Percentiles rank a stretch among this genome's conserved stretches.
Evolutionary conservation across 2,888 invertebrate species (phyloP).

Genomic region (Tetropium fuscum): DNA sequence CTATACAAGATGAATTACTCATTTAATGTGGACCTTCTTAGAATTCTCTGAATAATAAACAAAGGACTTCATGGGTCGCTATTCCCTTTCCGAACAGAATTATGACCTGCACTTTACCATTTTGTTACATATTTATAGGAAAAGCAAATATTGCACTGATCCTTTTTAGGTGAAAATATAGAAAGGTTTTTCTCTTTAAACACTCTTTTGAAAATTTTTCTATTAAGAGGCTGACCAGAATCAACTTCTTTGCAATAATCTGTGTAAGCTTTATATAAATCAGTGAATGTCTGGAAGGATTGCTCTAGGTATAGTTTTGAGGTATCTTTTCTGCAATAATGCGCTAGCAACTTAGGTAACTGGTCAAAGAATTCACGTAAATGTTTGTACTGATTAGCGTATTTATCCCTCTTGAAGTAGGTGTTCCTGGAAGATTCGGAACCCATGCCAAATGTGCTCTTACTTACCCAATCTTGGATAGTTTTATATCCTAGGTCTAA

Average conservation of each 20-base stretch:
- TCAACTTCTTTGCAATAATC: conserved; percentile 7
- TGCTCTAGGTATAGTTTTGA: conserved; percentile 22
- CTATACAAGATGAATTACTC: too few relatives aligned
- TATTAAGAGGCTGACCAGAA: background rate
- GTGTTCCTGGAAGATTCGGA: background rate
- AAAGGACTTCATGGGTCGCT: too few relatives aligned
- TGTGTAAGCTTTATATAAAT: conserved; percentile 14
- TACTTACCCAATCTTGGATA: conserved; percentile 8
- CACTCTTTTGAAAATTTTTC: background rate
- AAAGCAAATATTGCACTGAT: conserved; percentile 1
- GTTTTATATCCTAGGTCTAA: background rate
- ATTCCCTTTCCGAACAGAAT: too few relatives aligned
- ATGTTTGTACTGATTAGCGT: background rate
- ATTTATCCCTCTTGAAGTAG: background rate
- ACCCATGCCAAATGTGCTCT: conserved; percentile 17
- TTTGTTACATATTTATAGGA: background rate
- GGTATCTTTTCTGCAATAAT: conserved; percentile 19
- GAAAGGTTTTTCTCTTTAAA: conserved; percentile 7
- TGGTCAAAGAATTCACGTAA: conserved; percentile 14
- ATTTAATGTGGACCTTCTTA: too few relatives aligned
- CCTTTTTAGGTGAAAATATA: background rate
- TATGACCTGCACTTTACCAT: too few relatives aligned
- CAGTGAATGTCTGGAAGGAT: conserved; percentile 10
- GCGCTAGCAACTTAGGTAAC: conserved; percentile 21
- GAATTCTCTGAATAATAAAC: too few relatives aligned